These are phyloP conservation scores for Boloria euphrosyne DNA, from an alignment of 2,888 invertebrate species.

Conservation along the genomic window DNA sequence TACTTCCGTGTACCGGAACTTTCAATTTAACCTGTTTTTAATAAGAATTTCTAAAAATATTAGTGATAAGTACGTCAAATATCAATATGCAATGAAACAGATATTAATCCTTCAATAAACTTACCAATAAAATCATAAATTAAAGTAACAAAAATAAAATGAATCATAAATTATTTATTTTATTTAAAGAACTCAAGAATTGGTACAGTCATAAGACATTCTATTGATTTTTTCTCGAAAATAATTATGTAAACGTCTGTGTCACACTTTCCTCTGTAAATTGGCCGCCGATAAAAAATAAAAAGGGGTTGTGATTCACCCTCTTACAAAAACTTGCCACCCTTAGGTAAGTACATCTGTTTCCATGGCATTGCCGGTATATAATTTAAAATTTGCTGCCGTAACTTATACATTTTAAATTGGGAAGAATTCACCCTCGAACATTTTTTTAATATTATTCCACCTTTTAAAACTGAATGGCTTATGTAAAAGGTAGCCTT, in stretches of 20 bases:
- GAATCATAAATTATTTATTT: too few species aligned
- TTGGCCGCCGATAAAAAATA: conserved; percentile 70
- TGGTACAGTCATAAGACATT: too few species aligned
- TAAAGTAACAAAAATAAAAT: too few species aligned
- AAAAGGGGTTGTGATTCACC: conserved; percentile 63
- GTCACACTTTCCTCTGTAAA: conserved; percentile 48
- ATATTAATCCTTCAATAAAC: too few species aligned
- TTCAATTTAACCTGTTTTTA: conserved; percentile 16
- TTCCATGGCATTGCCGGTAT: conserved; percentile 37
- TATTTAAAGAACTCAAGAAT: too few species aligned
- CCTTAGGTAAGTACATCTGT: conserved; percentile 50
- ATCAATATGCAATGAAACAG: too few species aligned
- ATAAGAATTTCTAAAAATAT: conserved; percentile 1
- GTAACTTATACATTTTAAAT: conserved; percentile 14
- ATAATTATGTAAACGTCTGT: conserved; percentile 19
- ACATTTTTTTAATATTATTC: neutral
- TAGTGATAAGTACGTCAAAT: neutral
- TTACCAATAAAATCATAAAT: too few species aligned
- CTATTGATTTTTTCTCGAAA: neutral
- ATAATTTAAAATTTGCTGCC: conserved; percentile 31
- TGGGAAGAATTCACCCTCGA: conserved; percentile 11
- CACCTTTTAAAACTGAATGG: neutral
- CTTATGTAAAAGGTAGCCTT: neutral
- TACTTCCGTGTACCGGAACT: conserved; percentile 19
- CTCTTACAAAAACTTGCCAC: conserved; percentile 70